Base-by-base conservation (phyloP, 2,888 invertebrate genomes). In the Cephus pygmeus region DNA sequence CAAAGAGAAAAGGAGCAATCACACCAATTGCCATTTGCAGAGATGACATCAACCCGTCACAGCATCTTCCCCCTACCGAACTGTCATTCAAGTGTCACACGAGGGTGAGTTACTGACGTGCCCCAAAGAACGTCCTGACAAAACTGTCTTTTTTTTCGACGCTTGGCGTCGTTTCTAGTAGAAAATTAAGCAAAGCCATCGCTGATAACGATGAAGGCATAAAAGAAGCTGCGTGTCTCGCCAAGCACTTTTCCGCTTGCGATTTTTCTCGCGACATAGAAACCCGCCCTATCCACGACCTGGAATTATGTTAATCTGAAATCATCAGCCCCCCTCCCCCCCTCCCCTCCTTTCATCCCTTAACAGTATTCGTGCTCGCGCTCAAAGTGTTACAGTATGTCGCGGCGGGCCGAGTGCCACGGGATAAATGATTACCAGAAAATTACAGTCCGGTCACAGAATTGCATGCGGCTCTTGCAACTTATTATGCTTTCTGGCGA, bases 71-170 rank as follows among this genome's bases (percentile, higher is more conserved):
- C 85, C 83, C 83, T 84, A 15, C 9, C 2, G 23, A 86, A 86
- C 87, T 88, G 90, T 89, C 90, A 90, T 87, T 90, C 90, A 90
- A 87, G 84, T 89, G 90, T 89, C 88, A 85, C 83, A 82, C 79
- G 80, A 82, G 80, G 83, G 84, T 73, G 78, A 73, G 40, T 56
- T 56, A 23, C 23, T 56, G 40, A 56, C 40, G 40, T 56, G 40
- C 40, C 40, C 40, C 23, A 56, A 56, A 56, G 40, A 15, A 56
- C 9, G 23, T 23, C 23, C 23, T 4, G 23, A 56, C 40, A 56
- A 56, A 56, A 23, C 40, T 56, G 2, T 23, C 15, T 15, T 4
- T 56, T 15, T 4, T 15, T 4, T 56, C 40, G 23, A 56, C 40
- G 23, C 40, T 9, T 6, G 23, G 9, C 40, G 40, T 56, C 40